These are phyloP conservation scores for Borostomias antarcticus DNA, from an alignment of 2,797 vertebrate species.

Conservation along the genomic window DNA sequence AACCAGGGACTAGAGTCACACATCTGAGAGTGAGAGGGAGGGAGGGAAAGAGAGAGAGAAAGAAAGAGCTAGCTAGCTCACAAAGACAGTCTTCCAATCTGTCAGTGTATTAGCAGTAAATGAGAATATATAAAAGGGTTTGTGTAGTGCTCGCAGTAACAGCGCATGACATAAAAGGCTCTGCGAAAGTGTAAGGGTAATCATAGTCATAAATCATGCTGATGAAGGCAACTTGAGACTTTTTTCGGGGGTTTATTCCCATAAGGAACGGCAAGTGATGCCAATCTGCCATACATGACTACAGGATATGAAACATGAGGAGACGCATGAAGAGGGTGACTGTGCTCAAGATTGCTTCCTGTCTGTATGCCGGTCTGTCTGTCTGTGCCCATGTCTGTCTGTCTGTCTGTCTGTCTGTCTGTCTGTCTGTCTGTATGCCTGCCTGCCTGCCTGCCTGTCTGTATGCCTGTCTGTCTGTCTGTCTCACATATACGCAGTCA, in stretches of 20 bases:
- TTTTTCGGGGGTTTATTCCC: constrained; percentile 30
- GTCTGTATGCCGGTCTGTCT: neutral
- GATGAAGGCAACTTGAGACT: neutral
- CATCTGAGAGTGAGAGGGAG: constrained; percentile 4
- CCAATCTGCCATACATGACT: constrained; percentile 68
- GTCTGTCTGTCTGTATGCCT: constrained; percentile 41
- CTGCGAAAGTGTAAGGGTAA: no score
- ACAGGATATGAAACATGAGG: constrained; percentile 69
- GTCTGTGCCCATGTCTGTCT: neutral
- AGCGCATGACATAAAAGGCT: no score
- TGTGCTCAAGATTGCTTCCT: constrained; percentile 18
- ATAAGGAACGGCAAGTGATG: constrained; percentile 53
- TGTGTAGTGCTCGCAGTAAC: no score
- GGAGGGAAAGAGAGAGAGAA: neutral
- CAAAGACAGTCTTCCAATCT: neutral
- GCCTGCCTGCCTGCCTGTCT: constrained; percentile 4
- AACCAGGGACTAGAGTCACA: constrained; percentile 53
- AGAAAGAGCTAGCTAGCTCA: neutral
- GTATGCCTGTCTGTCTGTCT: no score
- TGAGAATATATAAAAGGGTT: no score
- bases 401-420: no score
- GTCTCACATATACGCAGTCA: neutral
- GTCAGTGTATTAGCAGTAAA: neutral
- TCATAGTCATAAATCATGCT: neutral
- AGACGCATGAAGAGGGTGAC: constrained; percentile 32